Conservation (phyloP, 2,113 vertebrate genomes). For the Atrichornis clamosus region DNA sequence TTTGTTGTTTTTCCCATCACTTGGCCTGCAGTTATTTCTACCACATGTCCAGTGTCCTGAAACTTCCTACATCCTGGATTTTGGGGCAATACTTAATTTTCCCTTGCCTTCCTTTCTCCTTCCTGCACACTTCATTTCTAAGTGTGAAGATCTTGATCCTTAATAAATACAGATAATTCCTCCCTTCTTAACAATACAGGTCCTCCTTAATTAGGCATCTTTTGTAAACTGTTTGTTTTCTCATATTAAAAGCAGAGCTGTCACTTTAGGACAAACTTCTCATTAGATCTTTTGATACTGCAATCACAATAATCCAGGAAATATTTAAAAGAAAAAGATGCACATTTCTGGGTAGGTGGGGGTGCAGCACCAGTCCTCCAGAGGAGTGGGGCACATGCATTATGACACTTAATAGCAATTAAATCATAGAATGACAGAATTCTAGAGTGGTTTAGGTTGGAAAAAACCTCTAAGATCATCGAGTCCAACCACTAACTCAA, state of each 20-base stretch:
- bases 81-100: not conserved
- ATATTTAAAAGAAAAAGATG: not conserved
- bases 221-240: not conserved
- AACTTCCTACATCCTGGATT: fast-evolving
- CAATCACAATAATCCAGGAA: not conserved
- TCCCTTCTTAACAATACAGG: not conserved
- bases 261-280: not conserved
- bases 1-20: not conserved
- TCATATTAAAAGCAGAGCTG: not conserved
- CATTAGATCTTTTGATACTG: not conserved
- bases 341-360: not conserved
- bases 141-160: not conserved
- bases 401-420: not conserved
- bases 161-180: not conserved
- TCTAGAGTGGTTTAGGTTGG: not conserved
- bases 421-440: not conserved
- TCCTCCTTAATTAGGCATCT: not conserved
- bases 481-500: not conserved
- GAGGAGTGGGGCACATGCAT: not conserved
- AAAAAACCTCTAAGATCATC: not conserved
- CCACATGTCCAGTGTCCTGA: not conserved
- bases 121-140: not conserved
- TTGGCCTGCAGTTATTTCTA: not conserved
- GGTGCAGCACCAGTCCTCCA: not conserved
- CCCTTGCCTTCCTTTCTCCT: not conserved